phyloP scores from a whole-genome alignment of 1,140 invertebrate species.

The Danaus plexippus region DNA sequence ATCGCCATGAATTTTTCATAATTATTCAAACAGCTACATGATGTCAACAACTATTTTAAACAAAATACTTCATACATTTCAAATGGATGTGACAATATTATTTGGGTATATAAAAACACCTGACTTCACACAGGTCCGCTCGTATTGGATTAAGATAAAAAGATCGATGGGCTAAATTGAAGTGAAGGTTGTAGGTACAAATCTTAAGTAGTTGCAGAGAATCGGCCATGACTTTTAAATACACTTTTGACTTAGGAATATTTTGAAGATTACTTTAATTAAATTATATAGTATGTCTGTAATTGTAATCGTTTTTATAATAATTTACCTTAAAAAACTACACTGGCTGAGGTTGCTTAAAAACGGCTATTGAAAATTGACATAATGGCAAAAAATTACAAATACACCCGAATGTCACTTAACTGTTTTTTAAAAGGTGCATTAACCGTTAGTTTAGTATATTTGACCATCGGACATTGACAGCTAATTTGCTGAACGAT shows the following conservation, averaged over 20 bases:
- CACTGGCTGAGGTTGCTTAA: not conserved
- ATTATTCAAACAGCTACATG: slow-evolving; percentile 12
- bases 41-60: slow-evolving; percentile 1
- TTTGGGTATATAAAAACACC: not conserved
- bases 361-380: slow-evolving; percentile 10
- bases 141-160: too few relatives aligned
- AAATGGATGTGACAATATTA: slow-evolving; percentile 6
- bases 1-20: slow-evolving; percentile 22
- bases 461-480: slow-evolving; percentile 10
- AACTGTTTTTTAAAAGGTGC: slow-evolving; percentile 17
- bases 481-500: slow-evolving; percentile 4
- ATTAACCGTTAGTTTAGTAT: slow-evolving; percentile 13
- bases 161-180: too few relatives aligned
- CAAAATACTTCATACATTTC: slow-evolving; percentile 7
- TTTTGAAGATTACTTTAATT: too few relatives aligned
- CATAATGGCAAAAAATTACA: not conserved
- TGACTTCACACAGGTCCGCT: too few relatives aligned
- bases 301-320: too few relatives aligned
- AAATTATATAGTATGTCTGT: too few relatives aligned
- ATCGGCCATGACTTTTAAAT: too few relatives aligned
- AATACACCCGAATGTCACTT: slow-evolving; percentile 9
- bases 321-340: not conserved
- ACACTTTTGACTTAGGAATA: too few relatives aligned
- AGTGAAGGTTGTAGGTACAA: too few relatives aligned
- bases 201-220: too few relatives aligned